A percentile compares a stretch with the other conserved stretches of the same genome.
Evolutionary conservation across 2,797 vertebrate genomes (phyloP).

Genomic region (Enteromius thamalakanensis): DNA sequence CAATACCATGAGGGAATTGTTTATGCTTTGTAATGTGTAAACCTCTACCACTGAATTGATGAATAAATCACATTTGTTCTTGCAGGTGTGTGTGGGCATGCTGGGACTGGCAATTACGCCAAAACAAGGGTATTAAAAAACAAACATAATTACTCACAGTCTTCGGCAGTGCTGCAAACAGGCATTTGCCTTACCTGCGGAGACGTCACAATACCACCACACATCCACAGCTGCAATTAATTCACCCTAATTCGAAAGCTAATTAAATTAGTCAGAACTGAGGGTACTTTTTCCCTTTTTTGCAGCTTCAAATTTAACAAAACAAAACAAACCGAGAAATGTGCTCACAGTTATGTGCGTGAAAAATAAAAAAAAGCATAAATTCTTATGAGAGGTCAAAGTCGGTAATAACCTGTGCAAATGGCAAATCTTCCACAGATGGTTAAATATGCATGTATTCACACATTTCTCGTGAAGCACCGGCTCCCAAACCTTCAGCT

Average conservation of each 20-base stretch:
- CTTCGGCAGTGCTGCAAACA: constrained; percentile 47
- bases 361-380: constrained; percentile 11
- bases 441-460: constrained; percentile 62
- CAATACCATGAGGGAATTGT: constrained; percentile 60
- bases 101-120: constrained; percentile 55
- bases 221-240: constrained; percentile 35
- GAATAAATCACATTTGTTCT: constrained; percentile 67
- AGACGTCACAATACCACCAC: constrained; percentile 35
- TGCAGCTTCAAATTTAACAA: background rate
- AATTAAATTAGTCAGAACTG: constrained; percentile 43
- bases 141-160: constrained; percentile 53
- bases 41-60: constrained; percentile 62
- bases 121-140: constrained; percentile 54
- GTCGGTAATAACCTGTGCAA: constrained; percentile 48
- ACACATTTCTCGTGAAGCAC: constrained; percentile 52
- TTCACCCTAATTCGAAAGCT: constrained; percentile 33
- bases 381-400: constrained; percentile 47
- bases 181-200: constrained; percentile 45
- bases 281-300: constrained; percentile 17
- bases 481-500: constrained; percentile 53
- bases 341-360: background rate
- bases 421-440: constrained; percentile 53
- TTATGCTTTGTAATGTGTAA: constrained; percentile 63
- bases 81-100: constrained; percentile 54
- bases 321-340: background rate